phyloP scores from a whole-genome alignment of 2,113 vertebrate genomes.

The Nothoprocta pentlandii region DNA sequence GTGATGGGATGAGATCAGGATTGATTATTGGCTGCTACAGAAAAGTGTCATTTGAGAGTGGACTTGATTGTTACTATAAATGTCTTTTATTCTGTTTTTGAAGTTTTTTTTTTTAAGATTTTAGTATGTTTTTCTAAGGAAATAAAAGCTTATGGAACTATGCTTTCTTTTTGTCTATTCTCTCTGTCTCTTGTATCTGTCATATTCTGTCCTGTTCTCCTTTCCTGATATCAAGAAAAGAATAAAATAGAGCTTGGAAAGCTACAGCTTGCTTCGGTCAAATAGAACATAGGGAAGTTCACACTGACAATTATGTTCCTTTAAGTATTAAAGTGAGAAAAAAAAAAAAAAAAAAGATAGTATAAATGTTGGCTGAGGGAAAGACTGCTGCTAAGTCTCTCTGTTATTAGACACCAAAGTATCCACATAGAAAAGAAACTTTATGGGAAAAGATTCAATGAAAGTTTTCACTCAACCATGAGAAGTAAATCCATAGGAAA shows the following conservation, averaged over 20 bases:
- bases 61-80: background rate
- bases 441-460: background rate
- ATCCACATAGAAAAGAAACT: background rate
- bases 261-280: background rate
- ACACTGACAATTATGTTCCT: background rate
- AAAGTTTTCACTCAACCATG: background rate
- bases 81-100: background rate
- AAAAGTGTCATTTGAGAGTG: background rate
- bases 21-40: background rate
- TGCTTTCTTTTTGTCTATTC: background rate
- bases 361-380: background rate
- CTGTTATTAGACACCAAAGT: background rate
- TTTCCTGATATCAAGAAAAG: background rate
- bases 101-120: background rate
- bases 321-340: background rate
- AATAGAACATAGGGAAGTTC: background rate
- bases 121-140: background rate
- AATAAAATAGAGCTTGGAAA: background rate
- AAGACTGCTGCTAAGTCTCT: background rate
- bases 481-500: conserved; percentile 5
- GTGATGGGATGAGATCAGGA: background rate
- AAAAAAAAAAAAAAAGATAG: background rate
- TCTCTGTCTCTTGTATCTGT: background rate
- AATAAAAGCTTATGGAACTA: background rate
- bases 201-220: background rate